Evolutionary conservation across 2,888 invertebrate species (phyloP).

Genomic region (Sabatieria punctata): DNA sequence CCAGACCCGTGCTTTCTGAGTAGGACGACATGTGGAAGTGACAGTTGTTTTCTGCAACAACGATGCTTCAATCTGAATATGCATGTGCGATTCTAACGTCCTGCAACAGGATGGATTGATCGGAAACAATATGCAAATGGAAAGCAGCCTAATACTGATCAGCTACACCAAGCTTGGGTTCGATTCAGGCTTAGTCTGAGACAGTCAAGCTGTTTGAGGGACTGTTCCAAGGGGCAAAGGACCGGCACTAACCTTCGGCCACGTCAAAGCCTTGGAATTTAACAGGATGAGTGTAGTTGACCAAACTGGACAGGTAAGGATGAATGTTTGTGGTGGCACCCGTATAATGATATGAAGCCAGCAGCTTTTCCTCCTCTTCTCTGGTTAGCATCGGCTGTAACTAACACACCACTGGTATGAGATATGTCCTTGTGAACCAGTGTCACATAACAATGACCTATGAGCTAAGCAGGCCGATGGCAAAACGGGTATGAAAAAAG

Average conservation of each 20-base stretch:
- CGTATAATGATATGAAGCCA: conserved; percentile 57
- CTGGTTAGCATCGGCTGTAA: conserved; percentile 33
- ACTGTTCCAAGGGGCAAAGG: too few relatives aligned
- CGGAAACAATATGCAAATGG: too few relatives aligned
- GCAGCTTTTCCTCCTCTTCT: conserved; percentile 39
- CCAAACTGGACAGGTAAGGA: conserved; percentile 93
- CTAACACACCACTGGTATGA: background rate
- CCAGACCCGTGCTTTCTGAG: conserved; percentile 89
- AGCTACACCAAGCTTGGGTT: too few relatives aligned
- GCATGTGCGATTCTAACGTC: conserved; percentile 4
- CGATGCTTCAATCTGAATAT: too few relatives aligned
- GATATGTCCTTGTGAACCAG: too few relatives aligned
- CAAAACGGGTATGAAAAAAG: too few relatives aligned
- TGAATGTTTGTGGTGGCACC: conserved; percentile 97
- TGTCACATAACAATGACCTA: too few relatives aligned
- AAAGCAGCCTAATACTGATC: too few relatives aligned
- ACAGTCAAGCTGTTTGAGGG: too few relatives aligned
- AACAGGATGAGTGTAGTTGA: conserved; percentile 98
- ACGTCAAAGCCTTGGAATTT: conserved; percentile 96
- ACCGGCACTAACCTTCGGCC: conserved; percentile 70
- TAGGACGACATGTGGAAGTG: conserved; percentile 99
- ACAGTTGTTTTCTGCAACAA: conserved; percentile 67
- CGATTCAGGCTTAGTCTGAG: too few relatives aligned
- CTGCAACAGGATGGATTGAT: too few relatives aligned
- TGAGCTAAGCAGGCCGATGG: too few relatives aligned